Evolutionary conservation across 2,888 invertebrate species (phyloP), one percentile per base, ranked within the genome.

Genomic region (Acanthoscelides obtectus): DNA sequence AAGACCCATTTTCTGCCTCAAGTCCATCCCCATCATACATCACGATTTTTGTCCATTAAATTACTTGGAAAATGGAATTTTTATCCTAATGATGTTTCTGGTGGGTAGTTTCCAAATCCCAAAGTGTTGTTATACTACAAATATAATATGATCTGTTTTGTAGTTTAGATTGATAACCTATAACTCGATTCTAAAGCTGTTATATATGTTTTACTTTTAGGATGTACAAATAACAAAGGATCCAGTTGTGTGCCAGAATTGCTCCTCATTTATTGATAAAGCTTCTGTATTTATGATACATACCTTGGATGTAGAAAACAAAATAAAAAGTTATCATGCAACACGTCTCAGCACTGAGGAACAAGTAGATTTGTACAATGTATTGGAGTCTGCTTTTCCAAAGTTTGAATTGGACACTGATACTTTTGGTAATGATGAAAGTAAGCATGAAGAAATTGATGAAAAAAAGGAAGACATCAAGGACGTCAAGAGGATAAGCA

Each of bases 381-480:
- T 76, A 27, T 68, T 76, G 68, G 76, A 76, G 69, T 76, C 74
- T 71, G 76, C 76, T 19, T 76, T 76, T 73, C 76, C 76, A 20
- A 76, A 76, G 72, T 70, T 76, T 64, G 76, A 76, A 73, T 75
- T 76, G 76, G 76, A 75, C 45, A 66, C 64, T 69, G 73, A 73
- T 22, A 22, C 22, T 8, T 69, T 72, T 63, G 67, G 69, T 65
- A 72, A 73, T 12, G 71, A 73, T 67, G 21, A 70, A 27, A 63
- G 64, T 25, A 25, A 22, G 22, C 20, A 20, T 8, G 69, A 64
- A 0, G 66, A 66, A 27, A 45, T 45, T 20, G 22, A 66, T 66
- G 66, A 20, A 66, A 68, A 8, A 27, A 22, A 20, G 5, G 20
- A 73, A 69, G 12, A 69, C 67, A 64, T 64, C 17, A 45, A 45